A percentile compares a stretch with the other conserved stretches of the same genome.
Evolutionary conservation across 2,113 vertebrate species (phyloP).

Genomic region (Alouatta palliata): DNA sequence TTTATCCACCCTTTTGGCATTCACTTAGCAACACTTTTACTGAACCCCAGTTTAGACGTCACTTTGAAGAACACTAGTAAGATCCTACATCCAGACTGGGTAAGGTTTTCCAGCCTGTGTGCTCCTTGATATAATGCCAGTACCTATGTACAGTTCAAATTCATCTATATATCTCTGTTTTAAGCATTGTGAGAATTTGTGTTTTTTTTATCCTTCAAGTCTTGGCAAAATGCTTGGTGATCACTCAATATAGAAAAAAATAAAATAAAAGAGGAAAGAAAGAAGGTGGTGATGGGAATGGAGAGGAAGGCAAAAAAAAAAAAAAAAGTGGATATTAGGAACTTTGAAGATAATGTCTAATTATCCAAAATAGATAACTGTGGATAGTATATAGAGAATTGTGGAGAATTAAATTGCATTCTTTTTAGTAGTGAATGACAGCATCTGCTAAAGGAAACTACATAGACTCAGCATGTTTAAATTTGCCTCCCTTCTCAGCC

Average conservation of each 20-base stretch:
- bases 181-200: background rate
- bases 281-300: background rate
- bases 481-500: background rate
- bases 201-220: background rate
- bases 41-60: background rate
- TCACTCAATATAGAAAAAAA: background rate
- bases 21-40: background rate
- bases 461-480: background rate
- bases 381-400: background rate
- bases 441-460: background rate
- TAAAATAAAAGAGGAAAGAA: background rate
- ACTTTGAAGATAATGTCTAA: background rate
- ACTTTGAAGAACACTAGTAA: background rate
- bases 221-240: background rate
- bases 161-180: background rate
- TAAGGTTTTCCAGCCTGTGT: background rate
- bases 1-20: background rate
- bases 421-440: background rate
- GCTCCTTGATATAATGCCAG: background rate
- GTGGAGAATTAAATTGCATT: background rate
- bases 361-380: background rate
- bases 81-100: fast-evolving
- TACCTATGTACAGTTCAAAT: fast-evolving
- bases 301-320: background rate
- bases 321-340: background rate